A percentile compares a stretch with the other conserved stretches of the same genome.
Conservation (phyloP, 92 coral and sea anemone genomes). For the Anthopleura xanthogrammica region DNA sequence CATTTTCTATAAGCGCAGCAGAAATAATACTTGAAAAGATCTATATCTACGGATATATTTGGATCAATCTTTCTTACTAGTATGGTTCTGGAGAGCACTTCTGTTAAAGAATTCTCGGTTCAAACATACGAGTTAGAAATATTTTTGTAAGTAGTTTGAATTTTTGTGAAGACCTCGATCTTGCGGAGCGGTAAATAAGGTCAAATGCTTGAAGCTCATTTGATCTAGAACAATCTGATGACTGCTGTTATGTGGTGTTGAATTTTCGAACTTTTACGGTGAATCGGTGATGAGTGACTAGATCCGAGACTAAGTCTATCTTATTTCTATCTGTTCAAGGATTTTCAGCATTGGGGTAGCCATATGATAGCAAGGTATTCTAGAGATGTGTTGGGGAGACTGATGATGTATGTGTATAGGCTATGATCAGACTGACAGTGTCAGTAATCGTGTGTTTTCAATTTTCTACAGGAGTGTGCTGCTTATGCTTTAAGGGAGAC, state of each 20-base stretch:
- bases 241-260: conserved; percentile 9
- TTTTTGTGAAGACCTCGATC: conserved; percentile 28
- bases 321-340: conserved; percentile 2
- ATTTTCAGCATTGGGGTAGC: neutral
- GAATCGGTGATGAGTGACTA: conserved; percentile 19
- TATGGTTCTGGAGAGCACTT: neutral
- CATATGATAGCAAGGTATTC: neutral
- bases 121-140: conserved; percentile 9
- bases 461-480: conserved; percentile 51
- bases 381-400: neutral
- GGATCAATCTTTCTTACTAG: neutral
- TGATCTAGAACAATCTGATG: conserved; percentile 23
- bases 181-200: conserved; percentile 31
- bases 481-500: conserved; percentile 67
- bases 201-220: conserved; percentile 30
- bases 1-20: neutral
- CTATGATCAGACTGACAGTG: neutral
- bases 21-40: neutral
- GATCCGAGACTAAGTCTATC: neutral
- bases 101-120: conserved; percentile 11
- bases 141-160: conserved; percentile 14
- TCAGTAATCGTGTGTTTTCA: conserved; percentile 3
- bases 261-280: conserved; percentile 17
- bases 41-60: neutral
- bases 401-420: neutral